A percentile compares a stretch with the other conserved stretches of the same genome.
Evolutionary conservation across 2,797 vertebrate species (phyloP).

Genomic region (Petrocephalus sullivani): DNA sequence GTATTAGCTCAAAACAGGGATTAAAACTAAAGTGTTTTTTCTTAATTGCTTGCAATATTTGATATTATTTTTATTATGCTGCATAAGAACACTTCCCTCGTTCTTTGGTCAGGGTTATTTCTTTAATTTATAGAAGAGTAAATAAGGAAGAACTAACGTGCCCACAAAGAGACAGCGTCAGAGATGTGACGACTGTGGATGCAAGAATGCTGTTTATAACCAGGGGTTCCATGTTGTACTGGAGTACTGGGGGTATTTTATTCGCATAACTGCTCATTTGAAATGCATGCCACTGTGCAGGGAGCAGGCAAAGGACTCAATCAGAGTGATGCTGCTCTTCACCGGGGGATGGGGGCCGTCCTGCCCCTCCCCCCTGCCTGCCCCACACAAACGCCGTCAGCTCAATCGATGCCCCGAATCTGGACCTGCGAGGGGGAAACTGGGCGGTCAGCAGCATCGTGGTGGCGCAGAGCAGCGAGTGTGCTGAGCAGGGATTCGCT

Average conservation of each 20-base stretch:
- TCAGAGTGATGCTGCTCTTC: not conserved
- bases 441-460: not conserved
- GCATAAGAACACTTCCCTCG: not conserved
- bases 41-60: not conserved
- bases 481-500: not conserved
- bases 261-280: not conserved
- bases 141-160: not conserved
- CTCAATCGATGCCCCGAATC: constrained; percentile 18
- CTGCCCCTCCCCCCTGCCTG: not conserved
- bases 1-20: constrained; percentile 7
- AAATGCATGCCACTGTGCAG: not conserved
- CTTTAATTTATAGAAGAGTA: not conserved
- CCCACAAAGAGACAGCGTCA: not conserved
- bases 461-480: not conserved
- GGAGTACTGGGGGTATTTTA: not conserved
- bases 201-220: not conserved
- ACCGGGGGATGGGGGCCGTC: constrained; percentile 1
- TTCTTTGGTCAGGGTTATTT: not conserved
- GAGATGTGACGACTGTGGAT: not conserved
- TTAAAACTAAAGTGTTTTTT: not conserved
- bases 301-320: not conserved
- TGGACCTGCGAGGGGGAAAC: not conserved
- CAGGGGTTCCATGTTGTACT: not conserved
- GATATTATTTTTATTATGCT: not conserved
- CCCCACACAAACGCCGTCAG: constrained; percentile 5